A percentile compares a stretch with the other conserved stretches of the same genome.
Evolutionary conservation across 1,140 invertebrate species (phyloP).

Genomic region (Caligus rogercresseyi): DNA sequence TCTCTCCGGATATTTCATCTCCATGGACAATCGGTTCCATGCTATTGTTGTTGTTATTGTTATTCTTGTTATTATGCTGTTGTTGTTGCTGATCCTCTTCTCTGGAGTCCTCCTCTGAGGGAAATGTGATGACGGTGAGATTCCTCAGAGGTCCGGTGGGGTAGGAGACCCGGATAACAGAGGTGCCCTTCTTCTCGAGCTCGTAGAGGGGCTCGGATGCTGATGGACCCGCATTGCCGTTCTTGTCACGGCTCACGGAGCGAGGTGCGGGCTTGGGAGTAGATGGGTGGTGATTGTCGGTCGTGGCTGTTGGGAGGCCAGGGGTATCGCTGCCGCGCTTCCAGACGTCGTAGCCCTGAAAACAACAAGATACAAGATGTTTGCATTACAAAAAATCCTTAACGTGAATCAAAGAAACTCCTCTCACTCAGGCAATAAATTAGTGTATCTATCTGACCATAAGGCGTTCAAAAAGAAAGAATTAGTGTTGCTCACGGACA

Average conservation of each 20-base stretch:
- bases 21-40: too few relatives aligned
- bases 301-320: not conserved
- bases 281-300: not conserved
- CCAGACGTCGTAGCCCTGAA: not conserved
- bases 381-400: too few relatives aligned
- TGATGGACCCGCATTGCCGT: not conserved
- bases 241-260: not conserved
- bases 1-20: not conserved
- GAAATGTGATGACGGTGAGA: constrained; percentile 22
- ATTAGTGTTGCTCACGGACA: too few relatives aligned
- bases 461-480: too few relatives aligned
- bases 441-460: too few relatives aligned
- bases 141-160: constrained; percentile 7
- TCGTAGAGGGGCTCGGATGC: constrained; percentile 18
- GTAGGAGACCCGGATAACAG: constrained; percentile 19
- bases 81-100: too few relatives aligned
- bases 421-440: too few relatives aligned
- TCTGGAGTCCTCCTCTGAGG: not conserved
- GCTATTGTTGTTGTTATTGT: too few relatives aligned
- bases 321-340: not conserved
- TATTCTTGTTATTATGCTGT: too few relatives aligned
- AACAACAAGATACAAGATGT: too few relatives aligned
- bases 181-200: constrained; percentile 19
- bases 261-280: not conserved
- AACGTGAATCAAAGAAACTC: too few relatives aligned